Evolutionary conservation across 2,888 invertebrate species (phyloP), one percentile per base, ranked within the genome.

Genomic region (Cephus rjabovi): DNA sequence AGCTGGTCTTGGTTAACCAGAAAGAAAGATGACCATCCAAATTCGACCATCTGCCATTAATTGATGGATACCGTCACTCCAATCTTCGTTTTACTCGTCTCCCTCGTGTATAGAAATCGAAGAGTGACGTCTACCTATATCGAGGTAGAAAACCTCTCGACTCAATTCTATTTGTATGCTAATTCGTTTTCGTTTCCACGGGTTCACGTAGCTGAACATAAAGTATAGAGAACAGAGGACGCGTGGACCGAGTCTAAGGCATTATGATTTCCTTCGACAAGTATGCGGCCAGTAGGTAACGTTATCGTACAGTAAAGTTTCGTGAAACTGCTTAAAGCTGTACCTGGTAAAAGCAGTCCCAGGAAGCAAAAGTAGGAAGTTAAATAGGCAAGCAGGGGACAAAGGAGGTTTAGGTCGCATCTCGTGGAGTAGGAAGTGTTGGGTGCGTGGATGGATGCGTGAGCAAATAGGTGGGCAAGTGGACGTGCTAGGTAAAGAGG

Each of bases 401-500:
- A 56, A 56, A 56, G 6, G 40, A 56, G 40, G 30, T 71, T 31
- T 71, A 71, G 71, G 31, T 71, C 71, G 71, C 71, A 33, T 71
- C 71, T 30, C 71, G 71, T 15, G 12, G 33, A 31, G 71, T 71
- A 31, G 71, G 15, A 30, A 31, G 31, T 71, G 6, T 2, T 56
- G 40, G 15, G 40, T 56, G 40, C 40, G 40, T 56, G 40, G 15
- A 15, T 40, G 15, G 23, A 56, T 56, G 40, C 40, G 40, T 56
- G 40, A 56, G 40, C 23, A 56, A 56, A 56, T 56, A 31, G 71
- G 71, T 71, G 71, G n/a, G 71, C 71, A n/a, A 31, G 71, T 33
- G 71, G 11, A 33, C 71, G 71, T 33, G 71, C 71, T 31, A 85
- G 84, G 84, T 87, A 87, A 87, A 79, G 87, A 86, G 85, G 87